Conservation (phyloP, 2,888 invertebrate genomes). For the Labia minor region DNA sequence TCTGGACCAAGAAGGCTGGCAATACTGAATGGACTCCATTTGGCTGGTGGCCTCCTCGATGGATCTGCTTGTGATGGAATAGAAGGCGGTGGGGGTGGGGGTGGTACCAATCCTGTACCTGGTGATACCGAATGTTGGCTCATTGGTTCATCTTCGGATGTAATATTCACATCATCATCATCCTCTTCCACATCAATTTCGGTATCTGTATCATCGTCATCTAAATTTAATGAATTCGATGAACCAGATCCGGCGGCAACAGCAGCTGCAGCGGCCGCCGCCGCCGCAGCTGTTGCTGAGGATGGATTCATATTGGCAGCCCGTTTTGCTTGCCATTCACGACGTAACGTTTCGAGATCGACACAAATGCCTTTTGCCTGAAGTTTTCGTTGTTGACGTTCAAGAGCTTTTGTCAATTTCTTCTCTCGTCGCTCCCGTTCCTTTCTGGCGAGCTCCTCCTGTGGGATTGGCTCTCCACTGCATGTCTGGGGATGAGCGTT, state of each 20-base stretch:
- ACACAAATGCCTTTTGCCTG: slow-evolving; percentile 84
- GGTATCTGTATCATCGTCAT: slow-evolving; percentile 33
- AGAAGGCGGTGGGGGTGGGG: neutral
- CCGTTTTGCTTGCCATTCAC: slow-evolving; percentile 72
- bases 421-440: slow-evolving; percentile 80
- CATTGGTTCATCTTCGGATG: neutral
- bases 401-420: slow-evolving; percentile 83
- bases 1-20: neutral
- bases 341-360: slow-evolving; percentile 70
- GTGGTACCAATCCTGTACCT: neutral
- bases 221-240: neutral
- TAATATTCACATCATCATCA: slow-evolving; percentile 41
- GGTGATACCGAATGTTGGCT: neutral
- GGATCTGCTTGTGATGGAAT: neutral
- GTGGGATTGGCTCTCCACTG: slow-evolving; percentile 92
- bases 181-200: slow-evolving; percentile 75
- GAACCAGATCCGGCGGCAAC: neutral
- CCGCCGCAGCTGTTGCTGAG: neutral
- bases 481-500: slow-evolving; percentile 97
- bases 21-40: neutral
- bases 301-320: slow-evolving; percentile 13
- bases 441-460: slow-evolving; percentile 73
- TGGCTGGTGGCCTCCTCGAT: neutral
- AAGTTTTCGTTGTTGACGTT: slow-evolving; percentile 83
- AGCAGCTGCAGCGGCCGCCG: neutral